phyloP scores from a whole-genome alignment of 2,797 vertebrate species.

The Morus bassanus region DNA sequence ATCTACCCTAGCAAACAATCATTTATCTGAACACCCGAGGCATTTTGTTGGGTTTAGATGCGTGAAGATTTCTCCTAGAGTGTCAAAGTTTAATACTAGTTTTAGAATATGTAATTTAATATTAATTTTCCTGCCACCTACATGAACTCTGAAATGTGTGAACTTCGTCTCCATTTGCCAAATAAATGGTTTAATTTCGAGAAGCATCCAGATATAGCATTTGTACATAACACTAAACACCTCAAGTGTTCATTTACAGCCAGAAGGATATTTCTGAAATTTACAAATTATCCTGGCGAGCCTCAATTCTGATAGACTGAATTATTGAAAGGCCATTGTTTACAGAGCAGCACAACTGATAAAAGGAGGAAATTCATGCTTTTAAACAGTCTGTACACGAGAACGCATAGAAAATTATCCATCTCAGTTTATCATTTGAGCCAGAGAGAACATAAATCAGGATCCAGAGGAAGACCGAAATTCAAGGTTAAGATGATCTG shows the following conservation, averaged over 20 bases:
- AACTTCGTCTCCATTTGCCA: neutral
- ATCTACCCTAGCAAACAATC: neutral
- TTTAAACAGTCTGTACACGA: neutral
- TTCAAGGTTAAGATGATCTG: neutral
- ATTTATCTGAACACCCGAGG: neutral
- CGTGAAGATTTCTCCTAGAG: neutral
- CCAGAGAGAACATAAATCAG: neutral
- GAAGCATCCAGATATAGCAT: neutral
- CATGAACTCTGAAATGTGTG: neutral
- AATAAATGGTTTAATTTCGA: neutral
- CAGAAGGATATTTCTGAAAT: neutral
- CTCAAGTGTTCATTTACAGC: neutral
- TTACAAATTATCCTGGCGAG: neutral
- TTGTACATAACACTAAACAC: neutral
- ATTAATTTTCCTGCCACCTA: neutral
- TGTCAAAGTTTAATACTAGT: neutral
- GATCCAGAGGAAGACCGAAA: neutral
- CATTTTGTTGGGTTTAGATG: neutral
- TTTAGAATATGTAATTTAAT: neutral
- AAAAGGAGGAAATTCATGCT: slow-evolving; percentile 12
- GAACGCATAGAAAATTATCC: neutral
- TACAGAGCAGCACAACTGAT: neutral
- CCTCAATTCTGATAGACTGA: neutral
- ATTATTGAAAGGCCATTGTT: slow-evolving; percentile 32
- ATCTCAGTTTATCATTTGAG: neutral